A percentile compares a stretch with the other conserved stretches of the same genome.
phyloP scores from a whole-genome alignment of 2,113 vertebrate species.

The Heterotilapia buettikoferi region DNA sequence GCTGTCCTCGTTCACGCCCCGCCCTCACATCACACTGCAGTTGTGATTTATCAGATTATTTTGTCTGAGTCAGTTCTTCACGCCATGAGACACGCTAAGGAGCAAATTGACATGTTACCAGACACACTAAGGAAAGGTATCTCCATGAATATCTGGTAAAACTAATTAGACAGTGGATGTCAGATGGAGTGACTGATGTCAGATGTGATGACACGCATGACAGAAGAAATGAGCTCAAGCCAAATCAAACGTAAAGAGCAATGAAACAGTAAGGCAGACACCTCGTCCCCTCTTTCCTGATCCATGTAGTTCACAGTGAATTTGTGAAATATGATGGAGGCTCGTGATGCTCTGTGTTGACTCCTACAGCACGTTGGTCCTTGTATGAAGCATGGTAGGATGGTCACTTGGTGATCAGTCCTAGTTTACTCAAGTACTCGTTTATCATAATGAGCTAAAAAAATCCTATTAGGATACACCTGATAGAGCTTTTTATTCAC shows the following conservation, averaged over 20 bases:
- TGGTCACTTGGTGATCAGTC: not conserved
- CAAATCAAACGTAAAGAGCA: constrained; percentile 30
- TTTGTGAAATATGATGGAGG: not conserved
- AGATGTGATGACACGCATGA: constrained; percentile 22
- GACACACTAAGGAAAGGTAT: constrained; percentile 49
- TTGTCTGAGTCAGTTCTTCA: constrained; percentile 49
- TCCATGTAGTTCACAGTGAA: constrained; percentile 15
- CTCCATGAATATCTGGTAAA: constrained; percentile 48
- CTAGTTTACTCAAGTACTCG: not conserved
- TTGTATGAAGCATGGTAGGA: not conserved
- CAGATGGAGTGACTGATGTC: constrained; percentile 50
- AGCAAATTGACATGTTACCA: constrained; percentile 53
- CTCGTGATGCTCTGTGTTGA: not conserved
- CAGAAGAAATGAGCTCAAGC: constrained; percentile 37
- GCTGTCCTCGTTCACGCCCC: not conserved
- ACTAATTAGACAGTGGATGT: constrained; percentile 59
- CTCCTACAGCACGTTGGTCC: not conserved
- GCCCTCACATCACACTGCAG: constrained; percentile 34
- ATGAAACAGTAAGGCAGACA: constrained; percentile 31
- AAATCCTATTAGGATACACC: not conserved
- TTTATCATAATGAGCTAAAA: not conserved
- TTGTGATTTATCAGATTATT: constrained; percentile 59
- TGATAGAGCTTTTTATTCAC: not conserved
- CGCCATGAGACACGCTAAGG: constrained; percentile 42
- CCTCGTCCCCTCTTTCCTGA: constrained; percentile 4